Conservation (phyloP, 2,888 invertebrate species). For the Harpagoxenus sublaevis region DNA sequence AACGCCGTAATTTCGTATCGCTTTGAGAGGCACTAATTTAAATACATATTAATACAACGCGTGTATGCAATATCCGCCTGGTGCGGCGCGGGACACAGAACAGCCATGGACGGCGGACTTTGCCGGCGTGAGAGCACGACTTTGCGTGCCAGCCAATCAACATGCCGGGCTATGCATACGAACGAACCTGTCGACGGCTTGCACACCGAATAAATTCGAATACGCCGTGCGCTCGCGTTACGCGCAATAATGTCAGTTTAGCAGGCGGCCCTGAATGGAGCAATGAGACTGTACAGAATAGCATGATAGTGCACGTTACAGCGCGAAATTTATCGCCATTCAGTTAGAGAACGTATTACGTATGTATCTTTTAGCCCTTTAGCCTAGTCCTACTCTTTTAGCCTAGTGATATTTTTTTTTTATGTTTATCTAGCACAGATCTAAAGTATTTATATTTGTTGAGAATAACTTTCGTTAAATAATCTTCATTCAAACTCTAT, state of each 20-base stretch:
- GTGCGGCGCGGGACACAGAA: slow-evolving; percentile 40
- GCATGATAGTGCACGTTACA: slow-evolving; percentile 12
- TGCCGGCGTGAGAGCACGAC: slow-evolving; percentile 67
- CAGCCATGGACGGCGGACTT: slow-evolving; percentile 60
- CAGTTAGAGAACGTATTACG: not conserved
- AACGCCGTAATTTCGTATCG: slow-evolving; percentile 75
- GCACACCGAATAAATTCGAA: slow-evolving; percentile 73
- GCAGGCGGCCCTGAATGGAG: slow-evolving; percentile 33
- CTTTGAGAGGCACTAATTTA: slow-evolving; percentile 82
- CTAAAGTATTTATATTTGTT: not conserved
- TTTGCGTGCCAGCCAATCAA: slow-evolving; percentile 80
- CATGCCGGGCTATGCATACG: slow-evolving; percentile 78
- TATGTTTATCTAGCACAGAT: not conserved
- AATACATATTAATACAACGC: slow-evolving; percentile 83
- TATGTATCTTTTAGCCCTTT: not conserved
- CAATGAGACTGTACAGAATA: slow-evolving; percentile 39
- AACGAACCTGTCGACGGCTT: slow-evolving; percentile 72
- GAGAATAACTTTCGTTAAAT: not conserved
- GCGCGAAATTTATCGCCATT: slow-evolving; percentile 30
- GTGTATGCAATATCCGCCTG: slow-evolving; percentile 74
- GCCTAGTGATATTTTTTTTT: not conserved
- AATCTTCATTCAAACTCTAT: not conserved
- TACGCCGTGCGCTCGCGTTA: slow-evolving; percentile 53
- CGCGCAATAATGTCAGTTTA: slow-evolving; percentile 55
- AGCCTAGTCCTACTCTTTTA: not conserved